Conservation (phyloP, 2,797 vertebrate genomes). For the Pseudotriccus pelzelni region DNA sequence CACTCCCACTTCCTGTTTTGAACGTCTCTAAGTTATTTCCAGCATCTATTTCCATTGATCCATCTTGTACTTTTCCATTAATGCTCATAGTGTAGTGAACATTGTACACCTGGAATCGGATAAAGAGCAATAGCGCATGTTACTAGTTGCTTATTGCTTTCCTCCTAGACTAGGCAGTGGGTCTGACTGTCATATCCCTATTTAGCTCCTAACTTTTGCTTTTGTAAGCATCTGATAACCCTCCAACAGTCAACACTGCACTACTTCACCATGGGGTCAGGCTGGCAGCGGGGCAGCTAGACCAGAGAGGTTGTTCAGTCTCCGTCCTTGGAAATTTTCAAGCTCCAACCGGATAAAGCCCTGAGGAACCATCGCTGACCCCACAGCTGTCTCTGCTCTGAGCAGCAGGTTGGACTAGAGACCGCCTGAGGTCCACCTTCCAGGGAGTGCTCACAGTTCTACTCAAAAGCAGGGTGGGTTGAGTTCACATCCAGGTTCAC, state of each 20-base stretch:
- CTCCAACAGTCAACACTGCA: background rate
- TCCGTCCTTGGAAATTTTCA: background rate
- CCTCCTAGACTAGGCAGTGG: background rate
- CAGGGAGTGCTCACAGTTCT: background rate
- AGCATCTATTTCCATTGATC: slow-evolving; percentile 92
- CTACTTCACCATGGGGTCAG: accelerated
- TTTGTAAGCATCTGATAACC: background rate
- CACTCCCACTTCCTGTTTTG: slow-evolving; percentile 84
- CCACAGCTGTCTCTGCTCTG: background rate
- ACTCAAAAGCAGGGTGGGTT: background rate
- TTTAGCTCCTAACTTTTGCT: background rate
- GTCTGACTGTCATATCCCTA: background rate
- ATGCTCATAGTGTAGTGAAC: slow-evolving; percentile 92
- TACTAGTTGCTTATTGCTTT: background rate
- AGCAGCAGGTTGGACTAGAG: background rate
- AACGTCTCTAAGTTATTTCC: slow-evolving; percentile 91
- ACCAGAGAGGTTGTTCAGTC: background rate
- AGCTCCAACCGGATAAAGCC: background rate
- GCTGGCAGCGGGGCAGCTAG: background rate
- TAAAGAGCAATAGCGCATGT: background rate
- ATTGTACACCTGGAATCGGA: slow-evolving; percentile 87
- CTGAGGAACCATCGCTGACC: background rate
- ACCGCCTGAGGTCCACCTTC: background rate
- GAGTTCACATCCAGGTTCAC: background rate
- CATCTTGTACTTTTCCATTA: slow-evolving; percentile 89